Evolutionary conservation across 2,888 invertebrate genomes (phyloP).

Genomic region (Leptogaster cylindrica): DNA sequence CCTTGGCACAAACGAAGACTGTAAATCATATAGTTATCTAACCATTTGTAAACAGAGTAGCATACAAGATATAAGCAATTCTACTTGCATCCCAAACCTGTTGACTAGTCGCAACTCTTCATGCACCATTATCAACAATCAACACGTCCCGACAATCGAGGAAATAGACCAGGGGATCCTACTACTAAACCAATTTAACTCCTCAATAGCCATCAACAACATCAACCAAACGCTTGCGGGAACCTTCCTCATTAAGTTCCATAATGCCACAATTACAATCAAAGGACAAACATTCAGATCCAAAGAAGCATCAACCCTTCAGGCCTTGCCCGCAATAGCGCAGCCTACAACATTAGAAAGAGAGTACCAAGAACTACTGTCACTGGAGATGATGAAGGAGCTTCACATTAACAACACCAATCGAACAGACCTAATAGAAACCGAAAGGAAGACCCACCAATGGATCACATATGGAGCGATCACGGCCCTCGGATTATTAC

Average conservation of each 20-base stretch:
- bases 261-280: conserved; percentile 39
- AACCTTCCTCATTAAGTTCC: conserved; percentile 30
- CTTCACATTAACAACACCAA: conserved; percentile 42
- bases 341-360: conserved; percentile 39
- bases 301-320: conserved; percentile 32
- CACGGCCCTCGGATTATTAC: background rate
- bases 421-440: conserved; percentile 14
- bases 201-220: background rate
- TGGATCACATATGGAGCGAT: background rate
- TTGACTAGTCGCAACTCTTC: conserved; percentile 44
- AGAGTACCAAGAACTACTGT: conserved; percentile 42
- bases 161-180: conserved; percentile 44
- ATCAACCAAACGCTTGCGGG: background rate
- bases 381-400: conserved; percentile 44
- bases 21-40: conserved; percentile 43
- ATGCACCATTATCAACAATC: conserved; percentile 41
- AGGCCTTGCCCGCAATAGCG: conserved; percentile 44
- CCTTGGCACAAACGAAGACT: conserved; percentile 41
- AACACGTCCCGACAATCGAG: conserved; percentile 43
- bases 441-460: background rate
- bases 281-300: conserved; percentile 37
- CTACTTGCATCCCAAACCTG: conserved; percentile 45
- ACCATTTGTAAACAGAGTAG: conserved; percentile 41
- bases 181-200: conserved; percentile 45
- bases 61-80: conserved; percentile 43